Conservation (phyloP, 2,797 vertebrate genomes). For the Muscicapa comitata region DNA sequence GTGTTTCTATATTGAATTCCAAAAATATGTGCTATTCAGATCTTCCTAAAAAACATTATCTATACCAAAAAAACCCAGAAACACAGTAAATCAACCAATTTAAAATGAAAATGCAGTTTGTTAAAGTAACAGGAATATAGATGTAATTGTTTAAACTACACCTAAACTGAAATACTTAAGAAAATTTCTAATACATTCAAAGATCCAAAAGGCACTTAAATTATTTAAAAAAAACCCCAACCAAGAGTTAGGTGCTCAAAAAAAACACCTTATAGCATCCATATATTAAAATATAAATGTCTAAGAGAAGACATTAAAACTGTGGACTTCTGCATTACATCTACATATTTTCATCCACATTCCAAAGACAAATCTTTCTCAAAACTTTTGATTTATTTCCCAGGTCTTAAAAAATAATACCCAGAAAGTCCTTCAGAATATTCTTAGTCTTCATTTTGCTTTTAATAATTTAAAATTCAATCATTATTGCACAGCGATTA, state of each 20-base stretch:
- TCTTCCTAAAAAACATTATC: not conserved
- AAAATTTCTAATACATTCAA: not conserved
- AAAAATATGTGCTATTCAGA: not conserved
- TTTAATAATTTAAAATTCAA: constrained; percentile 78
- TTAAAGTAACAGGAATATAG: not conserved
- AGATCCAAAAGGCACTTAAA: not conserved
- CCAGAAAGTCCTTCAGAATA: constrained; percentile 54
- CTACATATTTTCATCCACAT: not conserved
- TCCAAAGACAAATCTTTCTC: not conserved
- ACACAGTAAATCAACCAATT: not conserved
- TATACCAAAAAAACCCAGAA: not conserved
- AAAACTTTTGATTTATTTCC: constrained; percentile 54
- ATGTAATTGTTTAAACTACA: not conserved
- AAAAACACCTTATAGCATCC: not conserved
- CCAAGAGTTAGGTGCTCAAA: not conserved
- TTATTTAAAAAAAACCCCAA: not conserved
- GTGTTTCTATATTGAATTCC: not conserved
- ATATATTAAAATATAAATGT: not conserved
- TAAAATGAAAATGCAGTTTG: not conserved
- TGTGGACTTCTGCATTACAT: not conserved
- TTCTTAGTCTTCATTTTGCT: constrained; percentile 56
- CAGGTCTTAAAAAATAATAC: constrained; percentile 20
- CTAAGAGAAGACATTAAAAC: not conserved
- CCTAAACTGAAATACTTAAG: not conserved
- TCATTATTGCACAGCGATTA: constrained; percentile 82